Percentiles rank a stretch among this genome's conserved stretches.
Evolutionary conservation across 2,113 vertebrate genomes (phyloP).

Genomic region (Thalassarche chlororhynchos): DNA sequence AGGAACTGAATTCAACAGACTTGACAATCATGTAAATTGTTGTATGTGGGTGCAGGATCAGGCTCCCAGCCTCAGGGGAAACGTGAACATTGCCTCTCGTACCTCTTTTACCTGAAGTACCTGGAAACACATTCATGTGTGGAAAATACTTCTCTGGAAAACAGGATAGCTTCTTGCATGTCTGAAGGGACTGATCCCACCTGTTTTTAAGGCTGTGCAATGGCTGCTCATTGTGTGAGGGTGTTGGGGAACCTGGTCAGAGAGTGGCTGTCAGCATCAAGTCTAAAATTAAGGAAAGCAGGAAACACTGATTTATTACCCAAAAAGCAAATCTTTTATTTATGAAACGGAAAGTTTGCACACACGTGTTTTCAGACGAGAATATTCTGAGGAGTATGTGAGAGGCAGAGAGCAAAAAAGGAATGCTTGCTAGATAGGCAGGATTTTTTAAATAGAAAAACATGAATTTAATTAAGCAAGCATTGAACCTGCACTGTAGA

Average conservation of each 20-base stretch:
- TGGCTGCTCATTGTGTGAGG: neutral
- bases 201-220: neutral
- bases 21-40: neutral
- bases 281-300: constrained; percentile 32
- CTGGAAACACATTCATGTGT: neutral
- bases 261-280: constrained; percentile 37
- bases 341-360: constrained; percentile 7
- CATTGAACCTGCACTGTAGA: neutral
- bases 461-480: neutral
- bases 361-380: neutral
- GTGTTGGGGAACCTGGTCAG: constrained; percentile 5
- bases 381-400: neutral
- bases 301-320: constrained; percentile 48
- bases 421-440: neutral
- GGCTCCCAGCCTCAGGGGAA: neutral
- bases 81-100: neutral
- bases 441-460: neutral
- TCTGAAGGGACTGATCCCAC: neutral
- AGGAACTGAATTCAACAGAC: neutral
- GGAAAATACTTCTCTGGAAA: constrained; percentile 15
- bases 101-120: neutral
- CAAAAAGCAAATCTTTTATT: neutral
- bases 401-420: neutral
- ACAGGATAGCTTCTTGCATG: neutral
- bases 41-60: neutral